These are phyloP conservation scores for Oreochromis grahami DNA, from an alignment of 2,797 vertebrate species.

Conservation along the genomic window DNA sequence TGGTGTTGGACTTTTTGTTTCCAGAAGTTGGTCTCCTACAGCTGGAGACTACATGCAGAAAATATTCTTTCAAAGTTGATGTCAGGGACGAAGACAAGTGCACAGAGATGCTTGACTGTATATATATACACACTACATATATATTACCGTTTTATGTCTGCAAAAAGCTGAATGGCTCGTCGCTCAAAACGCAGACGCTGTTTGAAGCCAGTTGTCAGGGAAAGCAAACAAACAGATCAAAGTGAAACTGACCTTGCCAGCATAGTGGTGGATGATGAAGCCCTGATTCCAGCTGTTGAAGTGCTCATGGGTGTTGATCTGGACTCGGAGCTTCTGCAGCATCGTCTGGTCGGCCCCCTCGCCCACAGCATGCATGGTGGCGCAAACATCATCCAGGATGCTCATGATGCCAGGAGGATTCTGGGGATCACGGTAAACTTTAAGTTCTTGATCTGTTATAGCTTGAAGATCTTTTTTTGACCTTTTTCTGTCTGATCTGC, in stretches of 20 bases:
- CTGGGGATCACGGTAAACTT: slow-evolving; percentile 57
- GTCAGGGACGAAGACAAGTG: not conserved
- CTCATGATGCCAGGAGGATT: slow-evolving; percentile 96
- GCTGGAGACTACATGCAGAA: not conserved
- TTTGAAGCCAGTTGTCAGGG: not conserved
- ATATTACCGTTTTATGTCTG: not conserved
- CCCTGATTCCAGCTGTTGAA: slow-evolving; percentile 99
- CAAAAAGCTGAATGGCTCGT: not conserved
- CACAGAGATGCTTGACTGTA: not conserved
- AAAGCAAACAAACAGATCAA: not conserved
- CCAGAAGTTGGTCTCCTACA: slow-evolving; percentile 1
- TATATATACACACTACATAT: not conserved
- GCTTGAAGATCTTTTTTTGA: not conserved
- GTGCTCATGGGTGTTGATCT: slow-evolving; percentile 94
- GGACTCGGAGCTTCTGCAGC: slow-evolving; percentile 94
- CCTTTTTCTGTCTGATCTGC: not conserved
- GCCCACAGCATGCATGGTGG: slow-evolving; percentile 97
- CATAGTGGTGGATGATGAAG: slow-evolving; percentile 98
- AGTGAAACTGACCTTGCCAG: slow-evolving; percentile 86
- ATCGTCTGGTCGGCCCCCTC: slow-evolving; percentile 97
- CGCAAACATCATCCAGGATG: slow-evolving; percentile 96
- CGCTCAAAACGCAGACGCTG: not conserved
- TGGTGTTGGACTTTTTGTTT: slow-evolving; percentile 6
- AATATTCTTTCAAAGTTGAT: not conserved
- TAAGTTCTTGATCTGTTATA: not conserved